phyloP scores from a whole-genome alignment of 2,113 vertebrate genomes.

The Dryoscopus gambensis region DNA sequence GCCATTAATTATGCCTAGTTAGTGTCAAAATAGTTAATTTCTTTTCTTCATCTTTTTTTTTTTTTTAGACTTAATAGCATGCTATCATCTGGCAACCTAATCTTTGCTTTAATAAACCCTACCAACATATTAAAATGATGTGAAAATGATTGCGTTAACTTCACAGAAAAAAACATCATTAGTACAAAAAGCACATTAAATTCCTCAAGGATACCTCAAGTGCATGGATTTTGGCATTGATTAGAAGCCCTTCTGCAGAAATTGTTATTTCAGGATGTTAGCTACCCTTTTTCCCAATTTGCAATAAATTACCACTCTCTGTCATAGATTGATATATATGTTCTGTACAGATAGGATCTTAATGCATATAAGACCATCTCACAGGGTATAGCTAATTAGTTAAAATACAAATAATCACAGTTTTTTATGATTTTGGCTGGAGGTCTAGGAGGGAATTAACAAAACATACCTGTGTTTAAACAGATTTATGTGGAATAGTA shows the following conservation, averaged over 20 bases:
- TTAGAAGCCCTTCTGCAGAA: not conserved
- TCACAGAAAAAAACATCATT: conserved; percentile 6
- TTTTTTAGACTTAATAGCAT: not conserved
- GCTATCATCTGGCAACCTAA: conserved; percentile 17
- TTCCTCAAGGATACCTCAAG: conserved; percentile 22
- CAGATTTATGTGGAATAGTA: not conserved
- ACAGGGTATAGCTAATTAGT: not conserved
- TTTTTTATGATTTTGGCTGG: not conserved
- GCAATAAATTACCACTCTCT: not conserved
- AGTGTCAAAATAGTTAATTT: conserved; percentile 46
- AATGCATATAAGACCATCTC: not conserved
- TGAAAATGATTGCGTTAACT: conserved; percentile 30
- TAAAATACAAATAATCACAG: not conserved
- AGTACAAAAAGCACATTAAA: conserved; percentile 5
- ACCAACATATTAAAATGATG: conserved; percentile 25
- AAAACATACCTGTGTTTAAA: not conserved
- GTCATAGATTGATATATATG: not conserved
- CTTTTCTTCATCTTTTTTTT: not conserved
- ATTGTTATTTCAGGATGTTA: not conserved
- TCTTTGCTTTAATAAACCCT: conserved; percentile 41
- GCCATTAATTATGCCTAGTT: conserved; percentile 38
- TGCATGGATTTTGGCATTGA: not conserved
- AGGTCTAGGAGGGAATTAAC: not conserved
- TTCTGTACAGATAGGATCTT: not conserved
- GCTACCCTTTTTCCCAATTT: not conserved